Conservation (phyloP, 2,797 vertebrate species). For the Coregonus sp. region DNA sequence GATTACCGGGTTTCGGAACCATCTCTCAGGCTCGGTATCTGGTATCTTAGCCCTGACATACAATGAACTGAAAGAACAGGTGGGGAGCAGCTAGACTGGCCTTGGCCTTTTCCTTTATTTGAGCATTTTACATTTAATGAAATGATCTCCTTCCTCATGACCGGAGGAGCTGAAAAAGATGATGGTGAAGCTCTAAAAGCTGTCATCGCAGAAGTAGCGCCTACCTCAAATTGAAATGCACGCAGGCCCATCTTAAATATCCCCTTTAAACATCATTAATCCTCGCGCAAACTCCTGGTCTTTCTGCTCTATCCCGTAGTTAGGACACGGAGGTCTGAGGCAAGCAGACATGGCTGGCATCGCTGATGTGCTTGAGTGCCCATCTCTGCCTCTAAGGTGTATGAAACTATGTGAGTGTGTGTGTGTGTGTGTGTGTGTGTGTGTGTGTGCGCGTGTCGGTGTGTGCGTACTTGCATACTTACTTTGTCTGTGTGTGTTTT, state of each 20-base stretch:
- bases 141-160: slow-evolving; percentile 30
- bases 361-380: slow-evolving; percentile 56
- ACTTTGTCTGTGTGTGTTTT: not conserved
- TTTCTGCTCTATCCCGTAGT: slow-evolving; percentile 52
- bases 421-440: not conserved
- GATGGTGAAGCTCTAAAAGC: slow-evolving; percentile 26
- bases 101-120: slow-evolving; percentile 54
- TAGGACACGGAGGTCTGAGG: slow-evolving; percentile 38
- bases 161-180: slow-evolving; percentile 21
- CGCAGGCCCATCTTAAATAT: slow-evolving; percentile 54
- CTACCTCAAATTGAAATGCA: slow-evolving; percentile 42
- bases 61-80: slow-evolving; percentile 9
- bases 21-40: slow-evolving; percentile 16
- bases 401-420: not conserved
- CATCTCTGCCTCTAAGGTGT: slow-evolving; percentile 53
- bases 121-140: slow-evolving; percentile 56
- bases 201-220: slow-evolving; percentile 36
- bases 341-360: slow-evolving; percentile 47
- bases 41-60: slow-evolving; percentile 4
- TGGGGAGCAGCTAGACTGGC: slow-evolving; percentile 30
- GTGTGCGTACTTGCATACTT: not conserved
- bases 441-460: not conserved
- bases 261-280: slow-evolving; percentile 59
- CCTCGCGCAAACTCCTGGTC: slow-evolving; percentile 49
- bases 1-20: slow-evolving; percentile 33